Evolutionary conservation across 2,113 vertebrate genomes (phyloP).

Genomic region (Xiphophorus couchianus): DNA sequence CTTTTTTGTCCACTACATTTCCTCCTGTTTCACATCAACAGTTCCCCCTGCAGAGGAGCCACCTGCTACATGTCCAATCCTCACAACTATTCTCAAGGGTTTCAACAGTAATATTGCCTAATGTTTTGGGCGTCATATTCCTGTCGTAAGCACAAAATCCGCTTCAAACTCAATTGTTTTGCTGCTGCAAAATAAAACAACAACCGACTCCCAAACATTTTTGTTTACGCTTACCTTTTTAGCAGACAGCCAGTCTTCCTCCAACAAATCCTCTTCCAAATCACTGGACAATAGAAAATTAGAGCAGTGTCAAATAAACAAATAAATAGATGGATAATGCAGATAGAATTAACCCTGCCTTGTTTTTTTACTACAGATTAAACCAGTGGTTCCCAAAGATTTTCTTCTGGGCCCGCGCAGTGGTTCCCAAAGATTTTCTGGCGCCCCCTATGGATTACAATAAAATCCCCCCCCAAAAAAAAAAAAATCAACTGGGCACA

Average conservation of each 20-base stretch:
- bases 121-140: constrained; percentile 26
- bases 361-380: not conserved
- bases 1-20: constrained; percentile 71
- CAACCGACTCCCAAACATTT: not conserved
- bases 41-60: constrained; percentile 67
- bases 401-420: too few species aligned
- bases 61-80: constrained; percentile 63
- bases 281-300: constrained; percentile 81
- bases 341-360: not conserved
- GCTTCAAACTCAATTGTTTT: not conserved
- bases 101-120: constrained; percentile 19
- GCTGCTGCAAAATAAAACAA: constrained; percentile 8
- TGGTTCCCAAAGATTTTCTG: too few species aligned
- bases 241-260: constrained; percentile 89
- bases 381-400: too few species aligned
- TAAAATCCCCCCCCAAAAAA: too few species aligned
- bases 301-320: not conserved
- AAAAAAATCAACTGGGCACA: too few species aligned
- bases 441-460: too few species aligned
- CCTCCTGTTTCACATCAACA: constrained; percentile 72
- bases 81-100: constrained; percentile 38
- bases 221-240: constrained; percentile 89
- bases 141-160: constrained; percentile 12
- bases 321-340: not conserved
- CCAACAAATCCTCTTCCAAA: constrained; percentile 93